Evolutionary conservation across 35 echinoderm and acorn worm species (phyloP).

Genomic region (Lytechinus pictus): DNA sequence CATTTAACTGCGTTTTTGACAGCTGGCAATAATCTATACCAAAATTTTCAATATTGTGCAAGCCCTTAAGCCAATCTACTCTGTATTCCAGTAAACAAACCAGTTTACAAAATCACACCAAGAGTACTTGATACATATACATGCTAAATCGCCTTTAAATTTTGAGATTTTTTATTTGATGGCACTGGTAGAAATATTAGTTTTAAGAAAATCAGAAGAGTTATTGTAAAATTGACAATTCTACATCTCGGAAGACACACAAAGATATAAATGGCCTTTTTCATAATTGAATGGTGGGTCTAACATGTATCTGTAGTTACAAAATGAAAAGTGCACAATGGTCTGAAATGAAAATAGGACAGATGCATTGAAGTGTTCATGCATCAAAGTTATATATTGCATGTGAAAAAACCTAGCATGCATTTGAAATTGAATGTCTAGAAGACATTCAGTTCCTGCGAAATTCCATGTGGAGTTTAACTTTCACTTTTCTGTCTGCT

Average conservation of each 20-base stretch:
- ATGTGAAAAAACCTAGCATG: neutral
- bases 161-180: neutral
- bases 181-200: neutral
- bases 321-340: neutral
- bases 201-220: neutral
- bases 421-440: neutral
- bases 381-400: neutral
- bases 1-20: too few species aligned
- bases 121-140: neutral
- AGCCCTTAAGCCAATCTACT: too few species aligned
- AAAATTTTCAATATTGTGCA: too few species aligned
- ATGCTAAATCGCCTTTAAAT: neutral
- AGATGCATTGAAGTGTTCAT: neutral
- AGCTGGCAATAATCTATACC: too few species aligned
- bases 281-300: neutral
- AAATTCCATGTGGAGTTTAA: neutral
- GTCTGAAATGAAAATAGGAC: neutral
- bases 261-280: neutral
- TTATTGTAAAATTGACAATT: neutral
- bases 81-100: too few species aligned
- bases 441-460: neutral
- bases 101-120: neutral
- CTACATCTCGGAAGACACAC: neutral
- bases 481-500: neutral
- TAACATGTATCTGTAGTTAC: neutral